A percentile compares a stretch with the other conserved stretches of the same genome.
Evolutionary conservation across 1,140 invertebrate genomes (phyloP).

Genomic region (Drosophila punjabiensis): DNA sequence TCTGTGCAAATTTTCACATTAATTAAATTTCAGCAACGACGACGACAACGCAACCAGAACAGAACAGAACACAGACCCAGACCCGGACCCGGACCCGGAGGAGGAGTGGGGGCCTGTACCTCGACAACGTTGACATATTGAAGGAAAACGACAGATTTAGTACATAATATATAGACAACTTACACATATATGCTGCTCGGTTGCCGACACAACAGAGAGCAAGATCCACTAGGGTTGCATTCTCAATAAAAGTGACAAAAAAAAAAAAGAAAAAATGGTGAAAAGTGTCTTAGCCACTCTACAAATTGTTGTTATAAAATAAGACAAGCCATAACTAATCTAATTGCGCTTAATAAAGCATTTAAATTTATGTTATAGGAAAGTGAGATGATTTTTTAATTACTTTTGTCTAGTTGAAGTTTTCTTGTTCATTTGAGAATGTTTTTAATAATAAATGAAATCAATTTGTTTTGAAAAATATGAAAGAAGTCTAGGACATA

Average conservation of each 20-base stretch:
- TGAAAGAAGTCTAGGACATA: neutral
- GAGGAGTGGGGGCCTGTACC: neutral
- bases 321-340: neutral
- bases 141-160: conserved; percentile 84
- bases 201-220: conserved; percentile 40
- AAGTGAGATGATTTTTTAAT: neutral
- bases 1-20: conserved; percentile 85
- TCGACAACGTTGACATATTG: conserved; percentile 81
- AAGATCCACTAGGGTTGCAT: conserved; percentile 18
- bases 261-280: neutral
- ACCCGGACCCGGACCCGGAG: neutral
- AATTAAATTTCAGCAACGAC: conserved; percentile 80
- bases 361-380: too few relatives aligned
- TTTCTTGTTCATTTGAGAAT: neutral
- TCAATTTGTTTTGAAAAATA: too few relatives aligned
- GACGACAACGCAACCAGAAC: conserved; percentile 55
- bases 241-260: neutral
- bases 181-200: conserved; percentile 35
- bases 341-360: neutral
- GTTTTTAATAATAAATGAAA: too few relatives aligned
- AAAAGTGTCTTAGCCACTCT: neutral
- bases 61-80: conserved; percentile 10
- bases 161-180: conserved; percentile 74
- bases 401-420: neutral
- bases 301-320: neutral